These are phyloP conservation scores for Cetonia aurata DNA, from an alignment of 2,888 invertebrate species.

Conservation along the genomic window DNA sequence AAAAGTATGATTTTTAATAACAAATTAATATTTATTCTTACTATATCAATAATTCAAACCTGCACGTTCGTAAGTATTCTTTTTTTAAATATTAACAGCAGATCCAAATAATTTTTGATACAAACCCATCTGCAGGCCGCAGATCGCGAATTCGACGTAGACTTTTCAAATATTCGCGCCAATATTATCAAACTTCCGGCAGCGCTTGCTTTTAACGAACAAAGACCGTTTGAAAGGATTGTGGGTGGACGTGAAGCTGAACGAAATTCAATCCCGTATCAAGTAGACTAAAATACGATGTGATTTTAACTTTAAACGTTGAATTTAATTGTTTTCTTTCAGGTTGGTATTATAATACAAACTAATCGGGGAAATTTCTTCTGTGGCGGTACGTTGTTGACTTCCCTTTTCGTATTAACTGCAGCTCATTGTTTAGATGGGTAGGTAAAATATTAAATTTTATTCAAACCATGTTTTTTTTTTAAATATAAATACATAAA, in stretches of 20 bases:
- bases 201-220: not conserved
- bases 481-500: too few species aligned
- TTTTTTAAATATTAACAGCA: too few species aligned
- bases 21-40: too few species aligned
- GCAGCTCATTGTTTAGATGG: constrained; percentile 67
- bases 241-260: constrained; percentile 32
- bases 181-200: not conserved
- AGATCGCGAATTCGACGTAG: constrained; percentile 22
- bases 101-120: too few species aligned
- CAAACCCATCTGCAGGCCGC: not conserved
- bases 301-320: not conserved
- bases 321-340: not conserved
- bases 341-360: constrained; percentile 48
- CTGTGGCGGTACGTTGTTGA: constrained; percentile 69
- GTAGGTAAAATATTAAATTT: constrained; percentile 23
- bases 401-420: constrained; percentile 68
- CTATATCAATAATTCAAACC: too few species aligned
- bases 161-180: not conserved
- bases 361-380: constrained; percentile 64
- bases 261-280: constrained; percentile 39
- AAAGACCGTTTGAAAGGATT: constrained; percentile 21
- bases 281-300: not conserved
- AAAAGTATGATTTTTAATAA: too few species aligned
- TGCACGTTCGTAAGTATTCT: too few species aligned
- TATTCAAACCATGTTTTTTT: not conserved